Percentiles rank a stretch among this genome's conserved stretches.
phyloP scores from a whole-genome alignment of 2,797 vertebrate species.

The Oryzias sinensis region DNA sequence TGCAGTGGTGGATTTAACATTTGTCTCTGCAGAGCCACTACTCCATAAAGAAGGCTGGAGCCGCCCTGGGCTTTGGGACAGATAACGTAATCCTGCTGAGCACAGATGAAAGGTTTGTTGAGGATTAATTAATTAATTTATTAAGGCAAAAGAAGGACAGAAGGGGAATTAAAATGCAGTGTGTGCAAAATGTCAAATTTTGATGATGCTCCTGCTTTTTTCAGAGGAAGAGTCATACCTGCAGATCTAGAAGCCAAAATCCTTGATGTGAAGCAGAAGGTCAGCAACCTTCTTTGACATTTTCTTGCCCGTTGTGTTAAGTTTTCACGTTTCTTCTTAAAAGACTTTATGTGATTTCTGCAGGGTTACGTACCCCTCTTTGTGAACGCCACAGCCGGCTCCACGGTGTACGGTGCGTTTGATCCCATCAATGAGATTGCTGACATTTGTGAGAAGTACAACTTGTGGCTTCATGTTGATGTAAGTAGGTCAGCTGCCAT shows the following conservation, averaged over 20 bases:
- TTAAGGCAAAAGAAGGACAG: background rate
- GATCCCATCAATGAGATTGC: constrained; percentile 97
- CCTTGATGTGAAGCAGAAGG: constrained; percentile 94
- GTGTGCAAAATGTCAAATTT: background rate
- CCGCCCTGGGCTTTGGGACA: constrained; percentile 94
- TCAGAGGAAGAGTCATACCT: constrained; percentile 95
- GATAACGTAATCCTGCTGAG: constrained; percentile 96
- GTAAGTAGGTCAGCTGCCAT: constrained; percentile 71
- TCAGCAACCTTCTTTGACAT: constrained; percentile 40
- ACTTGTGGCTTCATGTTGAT: constrained; percentile 97
- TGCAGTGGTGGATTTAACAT: background rate
- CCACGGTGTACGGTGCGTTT: constrained; percentile 95
- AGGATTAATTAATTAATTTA: background rate
- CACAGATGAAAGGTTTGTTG: constrained; percentile 88
- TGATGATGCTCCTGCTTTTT: constrained; percentile 18
- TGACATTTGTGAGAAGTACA: constrained; percentile 96
- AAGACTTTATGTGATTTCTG: background rate
- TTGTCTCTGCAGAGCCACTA: constrained; percentile 89
- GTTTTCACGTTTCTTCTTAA: background rate
- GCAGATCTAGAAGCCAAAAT: constrained; percentile 96
- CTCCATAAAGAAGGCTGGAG: constrained; percentile 97
- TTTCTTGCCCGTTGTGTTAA: background rate
- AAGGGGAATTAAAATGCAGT: background rate
- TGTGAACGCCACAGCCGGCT: constrained; percentile 94
- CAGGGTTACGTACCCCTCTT: constrained; percentile 93